Evolutionary conservation across 2,888 invertebrate species (phyloP).

Genomic region (Cheilosia soror): DNA sequence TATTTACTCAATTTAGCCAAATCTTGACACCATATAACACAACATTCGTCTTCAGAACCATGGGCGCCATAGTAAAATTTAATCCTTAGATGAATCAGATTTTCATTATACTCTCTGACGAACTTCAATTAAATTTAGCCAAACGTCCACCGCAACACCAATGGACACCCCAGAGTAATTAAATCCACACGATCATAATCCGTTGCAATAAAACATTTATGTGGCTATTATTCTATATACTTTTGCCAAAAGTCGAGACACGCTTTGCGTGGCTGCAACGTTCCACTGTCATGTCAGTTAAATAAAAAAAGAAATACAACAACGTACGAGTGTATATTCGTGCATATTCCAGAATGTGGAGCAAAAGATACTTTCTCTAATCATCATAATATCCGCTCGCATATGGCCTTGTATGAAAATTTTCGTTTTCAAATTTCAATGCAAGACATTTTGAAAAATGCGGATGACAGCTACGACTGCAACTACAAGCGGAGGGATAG

Average conservation of each 20-base stretch:
- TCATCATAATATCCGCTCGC: no score
- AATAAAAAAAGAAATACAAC: no score
- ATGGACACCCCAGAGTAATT: constrained; percentile 27
- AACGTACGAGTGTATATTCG: no score
- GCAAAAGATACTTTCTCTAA: no score
- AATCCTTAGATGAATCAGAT: constrained; percentile 49
- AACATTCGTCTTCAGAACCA: background rate
- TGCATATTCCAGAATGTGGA: no score
- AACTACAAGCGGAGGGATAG: no score
- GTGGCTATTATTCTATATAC: constrained; percentile 14
- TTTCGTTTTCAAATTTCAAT: background rate
- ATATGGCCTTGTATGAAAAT: background rate
- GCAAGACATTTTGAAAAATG: constrained; percentile 1
- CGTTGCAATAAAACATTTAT: constrained; percentile 59
- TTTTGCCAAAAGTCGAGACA: background rate
- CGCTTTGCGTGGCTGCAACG: no score
- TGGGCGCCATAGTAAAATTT: constrained; percentile 39
- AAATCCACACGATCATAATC: constrained; percentile 55
- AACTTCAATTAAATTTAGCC: constrained; percentile 18
- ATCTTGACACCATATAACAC: background rate
- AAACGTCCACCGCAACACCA: background rate
- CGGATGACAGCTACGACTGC: constrained; percentile 5
- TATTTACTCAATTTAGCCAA: background rate
- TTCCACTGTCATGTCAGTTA: no score
- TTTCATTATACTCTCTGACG: constrained; percentile 8